A percentile compares a stretch with the other conserved stretches of the same genome.
Conservation (phyloP, 2,113 vertebrate genomes). For the Otis tarda region DNA sequence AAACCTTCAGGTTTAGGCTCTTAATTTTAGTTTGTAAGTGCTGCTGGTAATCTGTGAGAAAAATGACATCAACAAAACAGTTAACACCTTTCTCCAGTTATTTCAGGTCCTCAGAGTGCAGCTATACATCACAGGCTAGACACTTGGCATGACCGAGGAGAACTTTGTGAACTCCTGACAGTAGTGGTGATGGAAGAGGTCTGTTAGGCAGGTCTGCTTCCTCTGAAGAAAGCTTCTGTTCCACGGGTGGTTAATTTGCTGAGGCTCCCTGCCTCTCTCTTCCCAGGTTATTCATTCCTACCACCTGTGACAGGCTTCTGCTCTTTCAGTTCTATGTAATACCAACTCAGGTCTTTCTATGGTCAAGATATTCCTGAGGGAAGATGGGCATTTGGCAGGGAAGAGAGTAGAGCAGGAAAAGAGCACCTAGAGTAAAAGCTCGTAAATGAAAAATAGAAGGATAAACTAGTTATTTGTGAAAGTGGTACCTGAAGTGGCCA, state of each 20-base stretch:
- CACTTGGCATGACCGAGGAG: neutral
- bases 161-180: neutral
- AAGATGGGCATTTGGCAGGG: neutral
- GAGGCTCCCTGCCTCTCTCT: neutral
- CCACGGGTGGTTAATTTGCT: neutral
- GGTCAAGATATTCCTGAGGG: neutral
- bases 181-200: neutral
- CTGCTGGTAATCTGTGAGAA: neutral
- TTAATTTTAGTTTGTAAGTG: neutral
- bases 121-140: neutral
- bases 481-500: neutral
- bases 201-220: neutral
- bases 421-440: neutral
- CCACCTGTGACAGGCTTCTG: neutral
- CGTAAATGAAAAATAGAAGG: neutral
- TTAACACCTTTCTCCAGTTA: neutral
- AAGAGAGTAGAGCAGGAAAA: neutral
- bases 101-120: neutral
- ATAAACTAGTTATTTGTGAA: neutral
- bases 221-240: constrained; percentile 1
- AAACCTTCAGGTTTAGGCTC: neutral
- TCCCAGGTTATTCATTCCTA: neutral
- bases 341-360: neutral
- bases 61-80: neutral
- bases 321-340: neutral